Percentiles rank a stretch among this genome's conserved stretches.
These are phyloP conservation scores for Gambelia wislizenii DNA, from an alignment of 2,797 vertebrate genomes.

Conservation along the genomic window DNA sequence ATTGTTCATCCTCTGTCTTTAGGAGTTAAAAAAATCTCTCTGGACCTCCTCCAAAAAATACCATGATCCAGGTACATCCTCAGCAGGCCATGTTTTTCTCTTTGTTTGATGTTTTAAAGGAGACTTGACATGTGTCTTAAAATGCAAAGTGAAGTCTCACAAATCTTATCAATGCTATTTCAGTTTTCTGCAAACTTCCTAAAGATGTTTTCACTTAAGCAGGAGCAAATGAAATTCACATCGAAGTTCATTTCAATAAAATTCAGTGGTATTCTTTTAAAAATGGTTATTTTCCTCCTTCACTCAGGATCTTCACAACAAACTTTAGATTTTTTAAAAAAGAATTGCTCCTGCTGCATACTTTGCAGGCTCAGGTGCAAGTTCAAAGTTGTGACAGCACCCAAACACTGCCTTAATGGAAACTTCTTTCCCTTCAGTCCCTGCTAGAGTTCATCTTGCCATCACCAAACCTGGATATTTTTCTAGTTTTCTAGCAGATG, in stretches of 20 bases:
- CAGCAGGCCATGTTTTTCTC: neutral
- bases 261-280: neutral
- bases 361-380: neutral
- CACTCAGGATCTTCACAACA: neutral
- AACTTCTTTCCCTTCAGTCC: no score
- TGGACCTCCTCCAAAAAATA: neutral
- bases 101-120: neutral
- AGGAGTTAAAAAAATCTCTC: neutral
- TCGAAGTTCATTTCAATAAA: neutral
- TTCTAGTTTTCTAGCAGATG: no score
- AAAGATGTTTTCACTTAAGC: neutral
- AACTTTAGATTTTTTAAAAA: constrained; percentile 2
- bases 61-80: neutral
- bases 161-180: neutral
- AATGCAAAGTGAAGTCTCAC: neutral
- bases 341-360: constrained; percentile 25
- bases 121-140: neutral
- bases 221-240: neutral
- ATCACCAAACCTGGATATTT: no score
- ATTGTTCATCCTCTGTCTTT: neutral
- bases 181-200: neutral
- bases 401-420: no score
- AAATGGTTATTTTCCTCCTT: no score
- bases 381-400: no score
- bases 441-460: no score